Base-by-base conservation (phyloP, 1,140 invertebrate genomes). In the Cydia strobilella region DNA sequence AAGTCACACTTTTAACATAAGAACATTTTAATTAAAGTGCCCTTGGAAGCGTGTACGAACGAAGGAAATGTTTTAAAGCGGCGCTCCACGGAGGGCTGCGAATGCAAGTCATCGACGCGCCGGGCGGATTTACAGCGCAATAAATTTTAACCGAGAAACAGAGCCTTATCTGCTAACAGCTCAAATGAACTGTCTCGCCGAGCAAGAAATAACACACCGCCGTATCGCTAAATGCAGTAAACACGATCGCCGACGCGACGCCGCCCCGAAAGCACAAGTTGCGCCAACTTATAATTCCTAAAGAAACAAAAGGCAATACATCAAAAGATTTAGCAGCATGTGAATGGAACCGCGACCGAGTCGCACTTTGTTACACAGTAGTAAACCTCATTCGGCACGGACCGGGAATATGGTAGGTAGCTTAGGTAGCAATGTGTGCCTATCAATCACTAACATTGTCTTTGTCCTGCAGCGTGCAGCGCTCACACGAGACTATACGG, bases 21-120 rank as follows among this genome's bases (percentile, higher is more conserved):
- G 81, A 83, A 80, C 80, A 83, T 80, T 82, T 90, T 91, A 91
- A 92, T 92, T 90, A 92, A 86, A 86, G 85, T 85, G 85, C 87
- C 84, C 82, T 81, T 83, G 80, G 82, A 84, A 80, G 81, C 75
- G 82, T 75, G 74, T 48, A 51, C 73, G 39, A 81, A 59, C 54
- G 27, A 81, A 84, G 83, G 83, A 84, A 85, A 85, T 82, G 82
- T 85, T 89, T 87, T 78, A 85, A 89, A 88, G 85, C 83, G 80
- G 72, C 78, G 77, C 82, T 82, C 71, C 77, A 74, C 75, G 76
- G 73, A 78, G 80, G 81, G 80, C 80, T 81, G 77, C 77, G 71
- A 80, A 74, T 84, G 90, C 88, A 89, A 91, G 87, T 91, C 88
- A 90, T 86, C 80, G 88, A 54, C 78, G 82, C 76, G 80, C 73